A percentile compares a stretch with the other conserved stretches of the same genome.
phyloP scores from a whole-genome alignment of 92 coral and sea anemone genomes.

The Epizoanthus stellaris region DNA sequence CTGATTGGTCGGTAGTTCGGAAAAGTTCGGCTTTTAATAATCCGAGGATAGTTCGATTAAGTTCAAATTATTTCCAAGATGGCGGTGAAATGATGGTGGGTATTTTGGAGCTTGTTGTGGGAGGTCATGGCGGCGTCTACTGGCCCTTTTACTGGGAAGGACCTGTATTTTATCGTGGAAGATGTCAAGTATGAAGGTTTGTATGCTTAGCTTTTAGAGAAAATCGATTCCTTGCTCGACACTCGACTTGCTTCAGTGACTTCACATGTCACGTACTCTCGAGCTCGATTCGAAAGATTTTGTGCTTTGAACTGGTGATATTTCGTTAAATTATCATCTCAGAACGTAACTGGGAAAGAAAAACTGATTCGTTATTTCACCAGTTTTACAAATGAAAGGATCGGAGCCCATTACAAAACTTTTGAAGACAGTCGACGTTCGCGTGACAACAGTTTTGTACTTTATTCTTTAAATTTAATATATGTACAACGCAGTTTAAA shows the following conservation, averaged over 20 bases:
- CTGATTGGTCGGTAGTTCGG: not conserved
- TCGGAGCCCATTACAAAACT: not conserved
- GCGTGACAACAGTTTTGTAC: not conserved
- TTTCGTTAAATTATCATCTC: not conserved
- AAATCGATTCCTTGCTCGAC: not conserved
- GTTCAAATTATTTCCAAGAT: slow-evolving; percentile 31
- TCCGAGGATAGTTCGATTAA: slow-evolving; percentile 1
- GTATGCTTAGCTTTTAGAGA: not conserved
- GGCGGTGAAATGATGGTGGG: slow-evolving; percentile 52
- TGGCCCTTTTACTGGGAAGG: slow-evolving; percentile 42
- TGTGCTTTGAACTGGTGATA: not conserved
- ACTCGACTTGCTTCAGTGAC: not conserved
- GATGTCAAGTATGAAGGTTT: slow-evolving; percentile 81
- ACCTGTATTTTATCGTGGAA: slow-evolving; percentile 71
- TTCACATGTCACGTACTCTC: not conserved
- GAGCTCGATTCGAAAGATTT: not conserved
- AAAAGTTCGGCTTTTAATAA: not conserved
- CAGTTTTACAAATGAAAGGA: not conserved
- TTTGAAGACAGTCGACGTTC: not conserved
- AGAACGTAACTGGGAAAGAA: not conserved
- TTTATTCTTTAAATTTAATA: too few relatives aligned
- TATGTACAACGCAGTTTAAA: too few relatives aligned
- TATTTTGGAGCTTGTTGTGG: slow-evolving; percentile 31
- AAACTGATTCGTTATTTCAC: not conserved
- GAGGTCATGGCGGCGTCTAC: slow-evolving; percentile 53